A percentile compares a stretch with the other conserved stretches of the same genome.
Conservation (phyloP, 2,888 invertebrate genomes). For the Patella caerulea region DNA sequence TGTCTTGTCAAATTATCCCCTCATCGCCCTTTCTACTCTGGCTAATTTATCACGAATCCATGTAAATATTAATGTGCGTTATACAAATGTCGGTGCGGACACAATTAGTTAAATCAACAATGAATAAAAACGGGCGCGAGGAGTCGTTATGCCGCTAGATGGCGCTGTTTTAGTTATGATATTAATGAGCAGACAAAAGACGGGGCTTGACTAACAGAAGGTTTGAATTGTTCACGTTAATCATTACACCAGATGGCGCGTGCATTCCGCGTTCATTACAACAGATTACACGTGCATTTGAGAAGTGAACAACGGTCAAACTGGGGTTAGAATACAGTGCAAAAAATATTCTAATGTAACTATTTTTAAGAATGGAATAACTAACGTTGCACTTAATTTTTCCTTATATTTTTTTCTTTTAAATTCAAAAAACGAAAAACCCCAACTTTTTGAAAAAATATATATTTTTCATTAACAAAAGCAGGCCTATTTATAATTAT, state of each 20-base stretch:
- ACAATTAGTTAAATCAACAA: background rate
- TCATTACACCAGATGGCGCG: slow-evolving; percentile 9
- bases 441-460: too few relatives aligned
- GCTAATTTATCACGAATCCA: background rate
- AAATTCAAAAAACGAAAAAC: too few relatives aligned
- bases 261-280: background rate
- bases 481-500: too few relatives aligned
- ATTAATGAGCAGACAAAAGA: slow-evolving; percentile 7
- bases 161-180: background rate
- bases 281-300: too few relatives aligned
- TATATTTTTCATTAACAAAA: too few relatives aligned
- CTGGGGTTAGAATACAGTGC: too few relatives aligned
- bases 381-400: too few relatives aligned
- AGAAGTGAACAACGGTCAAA: too few relatives aligned
- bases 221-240: background rate
- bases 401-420: too few relatives aligned
- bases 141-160: background rate
- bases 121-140: background rate
- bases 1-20: background rate
- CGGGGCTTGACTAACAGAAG: background rate
- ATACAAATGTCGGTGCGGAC: background rate
- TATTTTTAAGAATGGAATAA: too few relatives aligned
- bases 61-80: background rate
- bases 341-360: too few relatives aligned
- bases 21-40: background rate